phyloP scores from a whole-genome alignment of 2,888 invertebrate genomes.

The Nomada fucata region DNA sequence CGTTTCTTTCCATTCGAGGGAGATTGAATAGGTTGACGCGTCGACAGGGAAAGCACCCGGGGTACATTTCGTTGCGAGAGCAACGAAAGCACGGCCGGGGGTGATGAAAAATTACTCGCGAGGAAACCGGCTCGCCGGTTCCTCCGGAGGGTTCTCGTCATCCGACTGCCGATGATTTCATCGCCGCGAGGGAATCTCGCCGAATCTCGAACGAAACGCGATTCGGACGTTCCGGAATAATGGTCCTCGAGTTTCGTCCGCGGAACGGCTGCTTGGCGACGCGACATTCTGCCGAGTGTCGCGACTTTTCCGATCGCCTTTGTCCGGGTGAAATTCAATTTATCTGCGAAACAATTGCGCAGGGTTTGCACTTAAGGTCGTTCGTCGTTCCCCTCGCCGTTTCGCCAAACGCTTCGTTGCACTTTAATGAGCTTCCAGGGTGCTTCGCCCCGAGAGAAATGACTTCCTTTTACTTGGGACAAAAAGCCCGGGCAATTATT shows the following conservation, averaged over 20 bases:
- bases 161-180: not conserved
- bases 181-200: not conserved
- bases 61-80: not conserved
- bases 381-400: conserved; percentile 8
- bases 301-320: conserved; percentile 9
- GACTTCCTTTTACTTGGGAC: conserved; percentile 24
- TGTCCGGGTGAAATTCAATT: conserved; percentile 36
- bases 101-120: conserved; percentile 21
- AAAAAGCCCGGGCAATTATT: conserved; percentile 65
- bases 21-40: conserved; percentile 9
- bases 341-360: conserved; percentile 28
- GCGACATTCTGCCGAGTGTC: not conserved
- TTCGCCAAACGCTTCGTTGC: conserved; percentile 34
- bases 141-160: conserved; percentile 9
- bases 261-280: conserved; percentile 26
- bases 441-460: conserved; percentile 23
- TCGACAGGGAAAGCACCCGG: not conserved
- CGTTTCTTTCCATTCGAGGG: conserved; percentile 10
- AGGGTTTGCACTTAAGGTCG: conserved; percentile 11
- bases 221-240: not conserved
- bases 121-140: not conserved
- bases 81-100: too few relatives aligned
- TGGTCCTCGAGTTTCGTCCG: not conserved
- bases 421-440: conserved; percentile 45
- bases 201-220: not conserved